These are phyloP conservation scores for Meta bourneti DNA, from an alignment of 2,888 invertebrate species.

Conservation along the genomic window DNA sequence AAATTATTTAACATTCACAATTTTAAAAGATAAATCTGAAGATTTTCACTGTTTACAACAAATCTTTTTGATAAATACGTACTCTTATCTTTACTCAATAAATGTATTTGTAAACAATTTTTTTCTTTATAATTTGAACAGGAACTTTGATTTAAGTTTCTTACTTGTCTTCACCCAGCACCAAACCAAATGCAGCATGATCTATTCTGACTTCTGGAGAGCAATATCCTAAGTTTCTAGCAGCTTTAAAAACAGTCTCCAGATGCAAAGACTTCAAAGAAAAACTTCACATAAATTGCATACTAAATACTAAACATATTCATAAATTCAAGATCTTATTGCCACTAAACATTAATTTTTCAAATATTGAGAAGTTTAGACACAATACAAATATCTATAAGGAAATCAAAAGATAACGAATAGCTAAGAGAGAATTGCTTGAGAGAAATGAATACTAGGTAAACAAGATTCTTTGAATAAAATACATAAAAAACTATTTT, in stretches of 20 bases:
- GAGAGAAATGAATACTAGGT: no score
- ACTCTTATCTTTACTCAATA: no score
- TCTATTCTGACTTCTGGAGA: slow-evolving; percentile 87
- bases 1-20: no score
- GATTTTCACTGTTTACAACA: no score
- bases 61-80: no score
- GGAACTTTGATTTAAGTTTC: slow-evolving; percentile 44
- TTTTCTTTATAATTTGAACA: no score
- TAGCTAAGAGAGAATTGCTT: not conserved
- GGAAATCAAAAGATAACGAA: not conserved
- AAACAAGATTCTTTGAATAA: no score
- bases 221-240: slow-evolving; percentile 87
- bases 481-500: no score
- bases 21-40: no score
- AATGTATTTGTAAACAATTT: no score
- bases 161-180: slow-evolving; percentile 94
- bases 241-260: slow-evolving; percentile 88
- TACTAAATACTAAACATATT: not conserved
- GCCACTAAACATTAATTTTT: no score
- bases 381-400: not conserved
- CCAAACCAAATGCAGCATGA: slow-evolving; percentile 97
- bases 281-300: not conserved
- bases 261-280: slow-evolving; percentile 85
- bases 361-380: not conserved
- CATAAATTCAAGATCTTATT: not conserved